Evolutionary conservation across 2,113 vertebrate species (phyloP).

Genomic region (Machaerirhynchus nigripectus): DNA sequence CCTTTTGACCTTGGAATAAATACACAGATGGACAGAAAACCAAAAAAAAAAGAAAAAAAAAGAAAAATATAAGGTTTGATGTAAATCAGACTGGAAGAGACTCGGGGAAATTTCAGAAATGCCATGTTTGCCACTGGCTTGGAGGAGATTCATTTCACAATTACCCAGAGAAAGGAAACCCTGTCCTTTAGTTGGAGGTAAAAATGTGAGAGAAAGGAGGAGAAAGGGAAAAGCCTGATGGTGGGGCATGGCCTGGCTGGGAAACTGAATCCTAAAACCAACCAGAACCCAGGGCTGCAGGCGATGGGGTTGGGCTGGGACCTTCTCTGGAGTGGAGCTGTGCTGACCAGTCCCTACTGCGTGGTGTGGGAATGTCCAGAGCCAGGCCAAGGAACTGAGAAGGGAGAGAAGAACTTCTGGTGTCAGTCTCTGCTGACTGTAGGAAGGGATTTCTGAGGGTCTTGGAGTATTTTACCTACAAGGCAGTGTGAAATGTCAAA

Average conservation of each 20-base stretch:
- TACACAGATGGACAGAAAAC: background rate
- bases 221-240: background rate
- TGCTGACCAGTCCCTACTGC: background rate
- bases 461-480: background rate
- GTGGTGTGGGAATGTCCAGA: background rate
- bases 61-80: background rate
- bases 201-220: background rate
- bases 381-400: background rate
- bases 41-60: background rate
- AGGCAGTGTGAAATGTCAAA: background rate
- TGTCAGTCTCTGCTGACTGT: background rate
- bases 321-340: fast-evolving
- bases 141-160: background rate
- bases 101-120: background rate
- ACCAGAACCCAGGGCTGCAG: background rate
- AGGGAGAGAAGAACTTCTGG: background rate
- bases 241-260: background rate
- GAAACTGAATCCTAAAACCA: background rate
- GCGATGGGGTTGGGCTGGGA: fast-evolving
- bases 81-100: background rate
- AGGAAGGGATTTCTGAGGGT: background rate
- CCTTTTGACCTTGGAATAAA: background rate
- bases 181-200: background rate
- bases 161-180: background rate
- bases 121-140: background rate